Base-by-base conservation (phyloP, 2,888 invertebrate species). In the Pammene aurita region DNA sequence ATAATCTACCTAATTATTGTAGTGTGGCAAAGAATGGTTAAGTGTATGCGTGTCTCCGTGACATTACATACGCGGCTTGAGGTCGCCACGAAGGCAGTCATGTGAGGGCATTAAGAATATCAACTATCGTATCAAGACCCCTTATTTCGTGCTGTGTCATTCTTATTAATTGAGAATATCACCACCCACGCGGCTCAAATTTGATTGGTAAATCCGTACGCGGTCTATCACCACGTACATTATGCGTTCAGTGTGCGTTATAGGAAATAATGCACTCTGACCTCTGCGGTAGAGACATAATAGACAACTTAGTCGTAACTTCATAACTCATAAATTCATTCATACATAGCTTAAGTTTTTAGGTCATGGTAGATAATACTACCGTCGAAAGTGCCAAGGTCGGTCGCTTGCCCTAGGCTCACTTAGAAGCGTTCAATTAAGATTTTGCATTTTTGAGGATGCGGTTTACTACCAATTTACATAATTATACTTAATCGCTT, bases 81-180 rank as follows among this genome's bases (percentile, higher is more conserved):
- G 89, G 89, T 84, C 87, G 78, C 71, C 61, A 78, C 71, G 86
- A 87, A 87, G 87, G 87, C 77, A 86, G 84, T 80, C 86, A 77
- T 85, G 86, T 85, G 79, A 79, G 71, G 55, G 66, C 66, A 58
- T 42, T 54, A 50, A 55, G 11, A 61, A 69, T 65, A 38, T 46
- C 60, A 61, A 48, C 68, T 13, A 48, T 44, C 48, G 16, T 61
- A 64, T 18, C 38, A 42, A 42, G 64, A 65, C 61, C 64, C 58
- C 52, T 67, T 18, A 50, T n/a, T 38, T 18, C 41, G n/a, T 18
- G 1, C 13, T 16, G 54, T 35, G 48, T 44, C n/a, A 56, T 13
- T 18, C 42, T 11, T 48, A 10, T 48, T 9, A 42, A 11, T 14
- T 41, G 46, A 14, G 34, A 42, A 38, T 26, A 34, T n/a, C 11